phyloP scores from a whole-genome alignment of 2,888 invertebrate genomes.

The Agrotis exclamationis region DNA sequence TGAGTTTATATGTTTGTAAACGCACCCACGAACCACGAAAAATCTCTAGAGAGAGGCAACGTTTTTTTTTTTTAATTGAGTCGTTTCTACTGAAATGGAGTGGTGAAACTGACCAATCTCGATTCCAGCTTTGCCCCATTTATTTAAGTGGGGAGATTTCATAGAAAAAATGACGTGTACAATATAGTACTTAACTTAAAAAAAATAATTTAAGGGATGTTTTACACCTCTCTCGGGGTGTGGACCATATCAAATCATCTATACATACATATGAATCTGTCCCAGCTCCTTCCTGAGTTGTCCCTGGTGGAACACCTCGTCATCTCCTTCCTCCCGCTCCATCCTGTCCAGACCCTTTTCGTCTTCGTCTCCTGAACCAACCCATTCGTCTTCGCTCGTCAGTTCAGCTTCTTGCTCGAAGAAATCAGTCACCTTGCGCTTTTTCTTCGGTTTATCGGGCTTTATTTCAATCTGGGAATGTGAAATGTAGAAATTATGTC shows the following conservation, averaged over 20 bases:
- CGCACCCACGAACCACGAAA: too few species aligned
- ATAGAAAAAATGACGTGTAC: too few species aligned
- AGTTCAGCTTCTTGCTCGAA: constrained; percentile 98
- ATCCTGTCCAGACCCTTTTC: constrained; percentile 95
- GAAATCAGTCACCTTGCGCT: constrained; percentile 93
- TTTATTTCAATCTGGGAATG: constrained; percentile 80
- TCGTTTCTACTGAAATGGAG: neutral
- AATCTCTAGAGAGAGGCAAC: too few species aligned
- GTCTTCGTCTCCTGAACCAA: constrained; percentile 96
- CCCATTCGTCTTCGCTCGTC: constrained; percentile 96
- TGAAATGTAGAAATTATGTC: neutral
- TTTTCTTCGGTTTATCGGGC: constrained; percentile 77
- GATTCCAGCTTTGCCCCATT: too few species aligned
- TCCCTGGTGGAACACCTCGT: constrained; percentile 95
- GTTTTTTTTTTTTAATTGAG: too few species aligned
- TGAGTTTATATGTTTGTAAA: too few species aligned
- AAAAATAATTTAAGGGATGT: too few species aligned
- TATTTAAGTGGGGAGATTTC: too few species aligned
- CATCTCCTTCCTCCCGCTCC: constrained; percentile 96
- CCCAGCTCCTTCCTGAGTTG: constrained; percentile 95
- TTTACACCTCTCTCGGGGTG: too few species aligned
- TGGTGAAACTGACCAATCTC: neutral
- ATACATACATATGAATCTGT: constrained; percentile 95
- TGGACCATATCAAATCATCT: too few species aligned
- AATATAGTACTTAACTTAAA: too few species aligned